Percentiles rank a stretch among this genome's conserved stretches.
phyloP scores from a whole-genome alignment of 2,113 vertebrate genomes.

The Pteronura brasiliensis region DNA sequence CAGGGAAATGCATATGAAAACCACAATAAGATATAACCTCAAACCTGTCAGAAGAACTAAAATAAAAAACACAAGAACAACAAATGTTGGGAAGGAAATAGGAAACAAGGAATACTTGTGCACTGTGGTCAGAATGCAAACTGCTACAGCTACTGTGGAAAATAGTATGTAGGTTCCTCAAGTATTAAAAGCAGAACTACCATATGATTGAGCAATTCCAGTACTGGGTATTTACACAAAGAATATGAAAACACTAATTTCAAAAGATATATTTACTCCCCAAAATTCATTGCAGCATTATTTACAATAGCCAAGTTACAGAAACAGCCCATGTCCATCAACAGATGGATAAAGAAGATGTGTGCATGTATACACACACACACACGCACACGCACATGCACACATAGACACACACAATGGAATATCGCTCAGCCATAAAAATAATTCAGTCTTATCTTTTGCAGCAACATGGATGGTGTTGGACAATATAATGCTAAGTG shows the following conservation, averaged over 20 bases:
- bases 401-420: background rate
- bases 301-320: background rate
- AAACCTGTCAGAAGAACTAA: background rate
- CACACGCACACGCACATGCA: rapidly evolving
- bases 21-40: background rate
- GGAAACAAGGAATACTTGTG: background rate
- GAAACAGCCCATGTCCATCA: background rate
- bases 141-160: background rate
- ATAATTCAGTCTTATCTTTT: background rate
- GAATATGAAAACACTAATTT: background rate
- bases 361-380: background rate
- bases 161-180: background rate
- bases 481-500: background rate
- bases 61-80: background rate
- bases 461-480: background rate
- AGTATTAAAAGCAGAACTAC: background rate
- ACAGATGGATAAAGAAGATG: background rate
- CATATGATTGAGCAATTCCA: background rate
- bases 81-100: background rate
- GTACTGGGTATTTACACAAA: background rate
- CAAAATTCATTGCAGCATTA: background rate
- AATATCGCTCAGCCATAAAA: background rate
- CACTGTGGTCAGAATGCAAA: background rate
- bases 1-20: background rate
- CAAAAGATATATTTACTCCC: background rate